Base-by-base conservation (phyloP, 2,888 invertebrate species). In the Macrostomum cliftonense region DNA sequence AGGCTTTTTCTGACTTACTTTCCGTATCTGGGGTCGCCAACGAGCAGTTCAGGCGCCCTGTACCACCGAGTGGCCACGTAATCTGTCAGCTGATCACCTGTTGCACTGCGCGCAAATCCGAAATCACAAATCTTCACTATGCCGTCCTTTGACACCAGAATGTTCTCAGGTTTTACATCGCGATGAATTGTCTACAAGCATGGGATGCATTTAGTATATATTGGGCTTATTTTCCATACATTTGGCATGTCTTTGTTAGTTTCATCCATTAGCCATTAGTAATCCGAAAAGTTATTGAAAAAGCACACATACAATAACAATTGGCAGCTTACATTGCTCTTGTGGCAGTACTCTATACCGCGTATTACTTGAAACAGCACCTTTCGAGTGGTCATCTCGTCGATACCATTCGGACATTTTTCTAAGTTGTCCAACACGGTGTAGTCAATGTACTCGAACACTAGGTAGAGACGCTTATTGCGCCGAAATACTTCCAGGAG, bases 11-110 rank as follows among this genome's bases (percentile, higher is more conserved):
- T n/a, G n/a, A 56, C 63, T 60, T 61, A 78, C 77, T 77, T 77
- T 57, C 76, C 62, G 77, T 78, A 70, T 58, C 71, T 71, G 38
- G 72, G 71, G 58, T 84, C 84, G 0, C 83, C 83, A 0, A 86
- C 81, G 13, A 86, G 74, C 13, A 86, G 73, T 65, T 87, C 86
- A 0, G 86, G 86, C 1, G 85, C 83, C 48, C 86, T 72, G 71
- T 86, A 87, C 84, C 84, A 85, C 55, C 85, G 71, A 0, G 87
- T 87, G 12, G 86, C 86, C 37, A 86, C 86, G 65, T 86, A 86
- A 70, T 85, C 86, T 50, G 50, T 86, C 71, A 82, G 83, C 1
- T 80, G 78, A 64, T 84, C 83, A 1, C 82, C 81, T 2, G 72
- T 69, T 1, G 78, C 75, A n/a, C 62, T 62, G 37, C 86, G 74